phyloP scores from a whole-genome alignment of 2,113 vertebrate species.

The Oenanthe oenanthe region DNA sequence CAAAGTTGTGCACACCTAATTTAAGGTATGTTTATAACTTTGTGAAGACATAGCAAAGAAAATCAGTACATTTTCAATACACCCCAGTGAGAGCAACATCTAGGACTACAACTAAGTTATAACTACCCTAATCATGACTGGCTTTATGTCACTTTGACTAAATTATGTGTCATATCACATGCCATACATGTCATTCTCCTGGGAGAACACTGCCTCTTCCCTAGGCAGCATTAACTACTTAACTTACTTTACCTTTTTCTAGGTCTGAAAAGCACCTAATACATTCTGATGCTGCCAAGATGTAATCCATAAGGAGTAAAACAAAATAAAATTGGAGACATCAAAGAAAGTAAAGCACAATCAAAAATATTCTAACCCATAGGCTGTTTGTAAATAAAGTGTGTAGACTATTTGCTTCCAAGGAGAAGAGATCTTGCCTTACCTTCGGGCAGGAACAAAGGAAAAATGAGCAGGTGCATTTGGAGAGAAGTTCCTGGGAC shows the following conservation, averaged over 20 bases:
- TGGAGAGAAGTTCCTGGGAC: conserved; percentile 96
- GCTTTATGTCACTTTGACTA: background rate
- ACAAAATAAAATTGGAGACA: background rate
- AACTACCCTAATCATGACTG: background rate
- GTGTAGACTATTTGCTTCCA: background rate
- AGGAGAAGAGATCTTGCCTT: conserved; percentile 51
- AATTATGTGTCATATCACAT: background rate
- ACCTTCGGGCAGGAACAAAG: conserved; percentile 95
- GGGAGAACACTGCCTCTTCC: background rate
- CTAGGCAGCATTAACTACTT: background rate
- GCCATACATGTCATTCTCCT: background rate
- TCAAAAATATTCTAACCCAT: background rate
- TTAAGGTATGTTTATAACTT: background rate
- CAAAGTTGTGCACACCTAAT: background rate
- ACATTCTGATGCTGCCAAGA: background rate
- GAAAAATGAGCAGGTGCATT: conserved; percentile 97
- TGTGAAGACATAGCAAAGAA: background rate
- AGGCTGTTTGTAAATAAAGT: background rate
- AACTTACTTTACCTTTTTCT: background rate
- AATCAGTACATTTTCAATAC: background rate
- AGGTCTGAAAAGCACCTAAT: background rate
- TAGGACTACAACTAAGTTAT: background rate
- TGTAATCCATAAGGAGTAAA: background rate
- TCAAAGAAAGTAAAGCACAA: background rate
- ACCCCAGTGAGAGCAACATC: background rate